A percentile compares a stretch with the other conserved stretches of the same genome.
Evolutionary conservation across 1,140 invertebrate genomes (phyloP).

Genomic region (Euwallacea fornicatus): DNA sequence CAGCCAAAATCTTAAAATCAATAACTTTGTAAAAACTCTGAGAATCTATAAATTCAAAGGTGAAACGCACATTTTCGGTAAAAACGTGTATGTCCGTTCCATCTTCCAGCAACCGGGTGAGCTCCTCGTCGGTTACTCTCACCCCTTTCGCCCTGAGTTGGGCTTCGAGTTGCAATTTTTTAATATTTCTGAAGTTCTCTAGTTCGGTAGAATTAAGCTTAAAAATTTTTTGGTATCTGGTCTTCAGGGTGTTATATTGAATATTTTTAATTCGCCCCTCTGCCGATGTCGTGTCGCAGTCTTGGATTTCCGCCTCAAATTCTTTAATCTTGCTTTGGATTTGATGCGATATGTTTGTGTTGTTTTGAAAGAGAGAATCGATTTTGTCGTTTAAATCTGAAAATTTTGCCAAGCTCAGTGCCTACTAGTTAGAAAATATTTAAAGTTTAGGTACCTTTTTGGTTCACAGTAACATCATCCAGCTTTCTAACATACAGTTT

Average conservation of each 20-base stretch:
- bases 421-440: no score
- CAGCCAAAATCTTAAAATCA: slow-evolving; percentile 69
- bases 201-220: slow-evolving; percentile 38
- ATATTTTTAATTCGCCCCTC: slow-evolving; percentile 46
- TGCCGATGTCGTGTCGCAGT: slow-evolving; percentile 31
- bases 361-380: slow-evolving; percentile 43
- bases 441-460: slow-evolving; percentile 16
- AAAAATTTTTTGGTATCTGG: slow-evolving; percentile 42
- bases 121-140: slow-evolving; percentile 43
- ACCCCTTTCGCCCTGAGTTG: slow-evolving; percentile 44
- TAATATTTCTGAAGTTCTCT: slow-evolving; percentile 41
- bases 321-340: slow-evolving; percentile 43
- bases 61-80: slow-evolving; percentile 47
- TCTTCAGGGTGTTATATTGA: slow-evolving; percentile 45
- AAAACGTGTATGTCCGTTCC: slow-evolving; percentile 45
- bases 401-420: slow-evolving; percentile 12
- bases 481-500: slow-evolving; percentile 28
- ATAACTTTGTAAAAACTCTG: slow-evolving; percentile 22
- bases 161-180: slow-evolving; percentile 39
- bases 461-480: slow-evolving; percentile 27
- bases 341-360: slow-evolving; percentile 39
- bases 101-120: slow-evolving; percentile 40
- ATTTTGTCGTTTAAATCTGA: slow-evolving; percentile 45
- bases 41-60: slow-evolving; percentile 27
- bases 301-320: slow-evolving; percentile 41